Evolutionary conservation across 1,140 invertebrate species (phyloP).

Genomic region (Ctenoplectra terminalis): DNA sequence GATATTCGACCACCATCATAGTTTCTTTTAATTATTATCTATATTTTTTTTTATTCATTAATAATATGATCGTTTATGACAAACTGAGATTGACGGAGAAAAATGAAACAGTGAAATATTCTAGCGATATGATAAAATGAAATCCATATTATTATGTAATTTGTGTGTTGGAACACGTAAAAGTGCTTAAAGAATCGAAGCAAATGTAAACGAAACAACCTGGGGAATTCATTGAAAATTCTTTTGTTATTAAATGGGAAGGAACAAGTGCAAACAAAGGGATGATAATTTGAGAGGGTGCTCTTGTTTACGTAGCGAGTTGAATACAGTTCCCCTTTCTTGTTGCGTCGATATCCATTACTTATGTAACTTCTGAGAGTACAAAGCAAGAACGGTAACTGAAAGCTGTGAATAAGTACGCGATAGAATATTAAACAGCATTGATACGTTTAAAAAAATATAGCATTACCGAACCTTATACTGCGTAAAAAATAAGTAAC

Average conservation of each 20-base stretch:
- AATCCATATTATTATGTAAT: neutral
- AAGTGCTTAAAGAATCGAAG: neutral
- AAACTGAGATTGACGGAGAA: no score
- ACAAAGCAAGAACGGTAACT: neutral
- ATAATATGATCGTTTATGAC: no score
- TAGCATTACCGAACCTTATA: neutral
- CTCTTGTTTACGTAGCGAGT: neutral
- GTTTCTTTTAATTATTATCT: no score
- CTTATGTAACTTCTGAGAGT: neutral
- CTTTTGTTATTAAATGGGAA: neutral
- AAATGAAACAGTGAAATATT: no score
- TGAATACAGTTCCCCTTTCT: neutral
- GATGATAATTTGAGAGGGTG: neutral
- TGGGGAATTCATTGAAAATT: neutral
- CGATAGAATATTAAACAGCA: neutral
- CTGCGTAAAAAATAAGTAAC: no score
- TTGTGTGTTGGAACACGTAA: neutral
- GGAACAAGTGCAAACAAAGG: neutral
- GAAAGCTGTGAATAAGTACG: neutral
- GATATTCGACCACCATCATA: no score
- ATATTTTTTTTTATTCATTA: no score
- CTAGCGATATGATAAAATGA: no score
- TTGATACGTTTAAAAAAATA: neutral
- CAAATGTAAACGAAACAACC: neutral
- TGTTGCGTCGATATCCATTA: neutral